Conservation (phyloP, 2,888 invertebrate genomes). For the Octodonta nipae region DNA sequence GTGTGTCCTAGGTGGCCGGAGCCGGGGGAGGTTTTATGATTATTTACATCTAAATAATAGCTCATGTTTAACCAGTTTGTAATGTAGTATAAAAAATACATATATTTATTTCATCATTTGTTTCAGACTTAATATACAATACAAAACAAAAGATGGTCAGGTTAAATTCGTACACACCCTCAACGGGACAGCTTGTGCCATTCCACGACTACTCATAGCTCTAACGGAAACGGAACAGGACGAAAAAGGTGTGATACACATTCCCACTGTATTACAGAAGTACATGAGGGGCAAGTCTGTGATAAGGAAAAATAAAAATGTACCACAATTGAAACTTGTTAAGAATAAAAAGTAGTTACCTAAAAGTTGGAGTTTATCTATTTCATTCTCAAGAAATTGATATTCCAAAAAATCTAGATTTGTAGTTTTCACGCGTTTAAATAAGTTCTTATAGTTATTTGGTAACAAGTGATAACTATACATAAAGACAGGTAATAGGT, state of each 20-base stretch:
- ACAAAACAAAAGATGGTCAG: constrained; percentile 32
- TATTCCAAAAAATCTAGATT: too few relatives aligned
- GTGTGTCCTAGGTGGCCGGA: too few relatives aligned
- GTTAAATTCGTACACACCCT: constrained; percentile 65
- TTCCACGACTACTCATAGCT: constrained; percentile 80
- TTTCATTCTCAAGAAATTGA: too few relatives aligned
- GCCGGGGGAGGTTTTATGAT: too few relatives aligned
- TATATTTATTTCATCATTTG: background rate
- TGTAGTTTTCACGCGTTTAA: too few relatives aligned
- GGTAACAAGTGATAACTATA: too few relatives aligned
- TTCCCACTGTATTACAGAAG: constrained; percentile 49
- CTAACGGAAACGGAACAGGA: constrained; percentile 68
- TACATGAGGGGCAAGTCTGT: constrained; percentile 47
- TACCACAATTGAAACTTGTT: constrained; percentile 47
- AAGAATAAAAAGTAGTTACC: constrained; percentile 38
- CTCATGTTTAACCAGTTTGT: too few relatives aligned
- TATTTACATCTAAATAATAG: too few relatives aligned
- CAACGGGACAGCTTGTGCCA: constrained; percentile 92
- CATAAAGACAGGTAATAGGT: too few relatives aligned
- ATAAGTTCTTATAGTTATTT: too few relatives aligned
- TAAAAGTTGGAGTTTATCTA: too few relatives aligned
- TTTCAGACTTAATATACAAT: constrained; percentile 53
- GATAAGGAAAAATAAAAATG: constrained; percentile 42
- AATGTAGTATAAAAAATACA: too few relatives aligned
- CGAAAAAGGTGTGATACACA: constrained; percentile 44